Base-by-base conservation (phyloP, 2,113 vertebrate species). In the Chinchilla lanigera region DNA sequence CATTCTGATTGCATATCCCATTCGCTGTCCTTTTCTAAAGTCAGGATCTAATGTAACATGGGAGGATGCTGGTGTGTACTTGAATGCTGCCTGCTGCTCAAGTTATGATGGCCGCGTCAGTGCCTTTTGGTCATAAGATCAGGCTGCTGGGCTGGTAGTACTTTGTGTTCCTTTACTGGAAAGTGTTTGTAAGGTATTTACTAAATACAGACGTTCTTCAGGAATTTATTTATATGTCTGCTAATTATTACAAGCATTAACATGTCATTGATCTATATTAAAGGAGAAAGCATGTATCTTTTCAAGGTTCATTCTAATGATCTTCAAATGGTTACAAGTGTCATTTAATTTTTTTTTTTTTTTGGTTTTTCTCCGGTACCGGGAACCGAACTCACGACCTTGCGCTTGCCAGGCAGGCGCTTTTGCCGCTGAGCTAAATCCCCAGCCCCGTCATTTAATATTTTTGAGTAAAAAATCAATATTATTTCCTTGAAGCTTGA, bases 191-290 rank as follows among this genome's bases (percentile, higher is more conserved):
- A 89, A 85, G 28, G 3, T 50, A 90, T 94, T 30, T 20, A 71
- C 65, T 30, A 89, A 88, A 33, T 93, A 50, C 26, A 54, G 19
- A 56, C 65, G 80, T 56, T 63, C 14, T 83, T 28, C 52, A 86
- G 28, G 81, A 88, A 65, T 41, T 50, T 65, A 71, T 81, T 89
- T 85, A 85, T 90, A 30, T 65, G 50, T 9, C 2, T 63, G 16
- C 80, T 86, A 86, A 89, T 90, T 93, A 67, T 97, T 97, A 94
- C 60, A 95, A 96, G 13, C 47, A 83, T 47, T 84, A 80, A n/a
- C 33, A 44, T 86, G 73, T 20, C 47, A 60, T 65, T 26, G 24
- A 26, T 71, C 47, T 30, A 8, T n/a, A 77, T 17, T 81, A 63
- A 84, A 38, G 26, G 20, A 83, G 87, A 56, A 84, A 63, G 7